These are phyloP conservation scores for Drosophila novamexicana DNA, from an alignment of 1,140 invertebrate species.

Conservation along the genomic window DNA sequence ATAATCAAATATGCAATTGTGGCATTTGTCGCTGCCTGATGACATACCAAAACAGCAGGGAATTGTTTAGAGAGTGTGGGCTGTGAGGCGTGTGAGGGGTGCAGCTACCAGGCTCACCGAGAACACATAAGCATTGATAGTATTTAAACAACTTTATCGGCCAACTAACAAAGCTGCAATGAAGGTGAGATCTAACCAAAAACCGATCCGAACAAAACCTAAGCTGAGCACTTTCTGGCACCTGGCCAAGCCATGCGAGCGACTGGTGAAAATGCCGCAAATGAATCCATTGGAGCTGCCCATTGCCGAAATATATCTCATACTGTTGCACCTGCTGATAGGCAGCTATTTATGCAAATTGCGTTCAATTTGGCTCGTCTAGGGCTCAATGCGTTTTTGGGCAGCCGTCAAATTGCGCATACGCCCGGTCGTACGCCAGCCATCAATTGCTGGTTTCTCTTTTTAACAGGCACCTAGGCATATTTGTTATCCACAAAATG, in stretches of 20 bases:
- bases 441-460: not conserved
- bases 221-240: conserved; percentile 1
- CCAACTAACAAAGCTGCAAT: no score
- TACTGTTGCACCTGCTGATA: conserved; percentile 6
- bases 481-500: conserved; percentile 54
- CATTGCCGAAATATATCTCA: not conserved
- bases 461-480: conserved; percentile 23
- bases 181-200: conserved; percentile 19
- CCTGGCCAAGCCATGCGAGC: conserved; percentile 11
- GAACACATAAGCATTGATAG: conserved; percentile 37
- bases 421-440: conserved; percentile 26
- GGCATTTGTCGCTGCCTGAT: conserved; percentile 58
- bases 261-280: conserved; percentile 51
- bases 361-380: conserved; percentile 72
- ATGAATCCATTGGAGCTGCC: conserved; percentile 15
- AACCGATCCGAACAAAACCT: conserved; percentile 20
- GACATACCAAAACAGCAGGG: conserved; percentile 42
- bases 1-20: conserved; percentile 82
- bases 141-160: not conserved
- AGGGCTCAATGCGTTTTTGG: conserved; percentile 46
- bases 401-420: conserved; percentile 41
- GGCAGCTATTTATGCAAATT: conserved; percentile 75
- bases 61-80: conserved; percentile 1
- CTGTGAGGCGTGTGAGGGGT: no score
- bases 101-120: conserved; percentile 6